Evolutionary conservation across 2,888 invertebrate species (phyloP), one percentile per base, ranked within the genome.

Genomic region (Tetranychus piercei): DNA sequence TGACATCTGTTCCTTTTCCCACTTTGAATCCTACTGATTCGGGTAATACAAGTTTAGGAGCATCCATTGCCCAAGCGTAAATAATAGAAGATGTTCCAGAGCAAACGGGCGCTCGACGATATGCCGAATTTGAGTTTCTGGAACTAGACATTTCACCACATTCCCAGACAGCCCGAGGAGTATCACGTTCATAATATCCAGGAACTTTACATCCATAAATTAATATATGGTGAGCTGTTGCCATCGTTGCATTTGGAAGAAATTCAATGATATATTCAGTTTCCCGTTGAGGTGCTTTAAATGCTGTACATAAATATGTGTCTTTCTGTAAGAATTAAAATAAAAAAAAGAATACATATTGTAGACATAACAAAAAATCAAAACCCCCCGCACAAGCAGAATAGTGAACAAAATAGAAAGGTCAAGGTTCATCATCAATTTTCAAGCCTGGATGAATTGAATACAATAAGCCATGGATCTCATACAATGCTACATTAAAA

Each of bases 41-140:
- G 0, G 95, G 95, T 73, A 95, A 83, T 71, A 86, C 83, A 6
- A 95, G 84, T 74, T 87, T 87, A 0, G 92, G 92, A 0, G 95
- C 94, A 81, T 94, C 92, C 79, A 90, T 86, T 1, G 94, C 95
- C 94, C 94, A 96, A 0, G 94, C 94, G 82, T 94, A 95, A 11
- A 95, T 86, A 74, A 94, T 89, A 89, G 92, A n/a, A 70, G 71
- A n/a, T 73, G 76, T 9, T 78, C 77, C 66, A 75, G 72, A 7
- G 70, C 65, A 43, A 6, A 43, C 43, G 11, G 15, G 8, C 18
- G 44, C n/a, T 67, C 67, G n/a, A 3, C 44, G 43, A 67, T 83
- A 81, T 80, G 83, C 81, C 6, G 82, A 80, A 74, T 86, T 84
- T 15, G 55, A 15, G 55, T 15, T 15, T 55, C 83, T 83, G 1